These are phyloP conservation scores for Maylandia zebra DNA, from an alignment of 2,113 vertebrate genomes.

Conservation along the genomic window DNA sequence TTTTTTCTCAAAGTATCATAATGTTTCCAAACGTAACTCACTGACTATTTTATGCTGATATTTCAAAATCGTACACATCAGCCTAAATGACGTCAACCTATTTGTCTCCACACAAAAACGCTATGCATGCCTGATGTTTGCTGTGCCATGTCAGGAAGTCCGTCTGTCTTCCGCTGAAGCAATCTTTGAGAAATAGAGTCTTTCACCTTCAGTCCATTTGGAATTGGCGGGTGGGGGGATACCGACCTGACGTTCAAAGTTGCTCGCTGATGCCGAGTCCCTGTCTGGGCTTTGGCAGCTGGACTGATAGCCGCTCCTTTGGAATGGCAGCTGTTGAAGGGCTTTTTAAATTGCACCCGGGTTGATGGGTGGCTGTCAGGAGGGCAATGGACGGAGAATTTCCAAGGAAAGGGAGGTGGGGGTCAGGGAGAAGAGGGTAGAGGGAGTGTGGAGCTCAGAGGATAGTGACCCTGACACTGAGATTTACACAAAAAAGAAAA, in stretches of 20 bases:
- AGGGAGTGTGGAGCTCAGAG: not conserved
- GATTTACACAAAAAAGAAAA: not conserved
- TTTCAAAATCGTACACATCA: constrained; percentile 6
- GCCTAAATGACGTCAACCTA: not conserved
- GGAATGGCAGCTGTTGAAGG: constrained; percentile 70
- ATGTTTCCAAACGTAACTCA: not conserved
- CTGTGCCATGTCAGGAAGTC: constrained; percentile 9
- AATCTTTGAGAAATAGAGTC: constrained; percentile 46
- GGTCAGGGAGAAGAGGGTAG: not conserved
- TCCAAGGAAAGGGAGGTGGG: not conserved
- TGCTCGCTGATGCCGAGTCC: constrained; percentile 41
- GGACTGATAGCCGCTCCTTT: constrained; percentile 60
- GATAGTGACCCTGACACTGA: constrained; percentile 36
- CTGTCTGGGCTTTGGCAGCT: constrained; percentile 63
- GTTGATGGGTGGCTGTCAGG: constrained; percentile 67
- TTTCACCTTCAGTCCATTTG: constrained; percentile 62
- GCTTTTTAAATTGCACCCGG: constrained; percentile 66
- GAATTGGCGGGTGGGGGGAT: not conserved
- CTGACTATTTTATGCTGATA: not conserved
- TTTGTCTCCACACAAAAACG: not conserved
- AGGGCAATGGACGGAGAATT: constrained; percentile 46
- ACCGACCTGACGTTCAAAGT: constrained; percentile 49
- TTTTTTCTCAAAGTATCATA: not conserved
- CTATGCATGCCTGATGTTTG: constrained; percentile 6
- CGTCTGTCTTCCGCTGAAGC: constrained; percentile 5